Conservation (phyloP, 2,888 invertebrate species). For the Odontocerum albicorne region DNA sequence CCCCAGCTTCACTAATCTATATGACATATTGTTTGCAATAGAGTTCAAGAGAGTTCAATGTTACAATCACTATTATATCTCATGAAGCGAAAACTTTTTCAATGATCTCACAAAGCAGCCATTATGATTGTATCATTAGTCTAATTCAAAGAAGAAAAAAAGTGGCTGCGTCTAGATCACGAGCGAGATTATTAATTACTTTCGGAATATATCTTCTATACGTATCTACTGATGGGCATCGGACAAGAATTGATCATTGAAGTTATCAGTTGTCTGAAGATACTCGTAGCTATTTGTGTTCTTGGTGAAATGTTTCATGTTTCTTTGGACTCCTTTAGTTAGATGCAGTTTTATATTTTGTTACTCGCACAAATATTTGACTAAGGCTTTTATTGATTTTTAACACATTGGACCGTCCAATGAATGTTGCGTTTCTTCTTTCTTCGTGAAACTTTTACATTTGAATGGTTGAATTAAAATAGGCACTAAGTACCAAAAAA, state of each 20-base stretch:
- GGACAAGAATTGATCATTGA: neutral
- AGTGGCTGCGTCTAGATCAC: conserved; percentile 7
- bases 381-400: too few relatives aligned
- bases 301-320: too few relatives aligned
- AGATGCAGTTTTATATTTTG: too few relatives aligned
- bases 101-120: conserved; percentile 19
- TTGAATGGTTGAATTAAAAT: too few relatives aligned
- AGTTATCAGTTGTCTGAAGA: too few relatives aligned
- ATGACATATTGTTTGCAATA: conserved; percentile 9
- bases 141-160: conserved; percentile 10
- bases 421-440: too few relatives aligned
- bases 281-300: too few relatives aligned
- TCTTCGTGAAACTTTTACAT: too few relatives aligned
- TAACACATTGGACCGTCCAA: too few relatives aligned
- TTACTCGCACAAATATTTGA: too few relatives aligned
- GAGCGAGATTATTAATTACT: conserved; percentile 17
- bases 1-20: neutral
- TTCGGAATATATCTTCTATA: neutral
- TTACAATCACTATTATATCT: conserved; percentile 7
- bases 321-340: too few relatives aligned
- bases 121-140: conserved; percentile 18
- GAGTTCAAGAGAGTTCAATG: conserved; percentile 24
- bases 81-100: neutral
- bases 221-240: neutral
- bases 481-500: too few relatives aligned